Evolutionary conservation across 2,113 vertebrate species (phyloP), one percentile per base, ranked within the genome.

Genomic region (Peromyscus californicus): DNA sequence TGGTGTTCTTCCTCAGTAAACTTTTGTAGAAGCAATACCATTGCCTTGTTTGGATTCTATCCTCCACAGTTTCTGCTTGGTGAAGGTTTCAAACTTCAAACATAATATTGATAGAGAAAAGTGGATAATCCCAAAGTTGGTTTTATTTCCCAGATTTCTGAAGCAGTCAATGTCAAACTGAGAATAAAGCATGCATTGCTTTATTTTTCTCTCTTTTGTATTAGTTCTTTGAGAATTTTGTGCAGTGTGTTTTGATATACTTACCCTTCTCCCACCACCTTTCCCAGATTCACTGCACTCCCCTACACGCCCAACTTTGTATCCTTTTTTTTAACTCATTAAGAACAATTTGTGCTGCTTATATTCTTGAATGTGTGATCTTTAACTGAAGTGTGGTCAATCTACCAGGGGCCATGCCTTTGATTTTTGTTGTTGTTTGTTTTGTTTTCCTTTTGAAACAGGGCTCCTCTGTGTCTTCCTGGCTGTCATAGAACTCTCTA

Each of bases 31-130:
- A 42, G 79, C 3, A 51, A 10, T 8, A 10, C 5, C 0, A 1
- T 92, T 94, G 33, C 65, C 24, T 93, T 72, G 17, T 51, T 78
- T 89, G 51, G 21, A 15, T 86, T 89, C n/a, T 78, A 22, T 89
- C 51, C 29, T 57, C 10, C 21, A 33, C 4, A 54, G 33, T 83
- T 26, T 42, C 63, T 87, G 0, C 39, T 36, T 72, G 45, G 33
- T 72, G 65, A 85, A 86, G 51, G 54, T 75, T 74, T 13, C 6
- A 83, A 79, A 76, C 29, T 16, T 67, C 65, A 70, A 82, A 17
- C 90, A 75, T 1, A 29, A 59, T 45, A 75, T 74, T 59, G 39
- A 91, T 69, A 92, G 57, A 2, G 22, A 72, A n/a, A 93, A 95
- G 89, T 89, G 24, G 45, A 17, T 31, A 93, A 78, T 57, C 48